phyloP scores from a whole-genome alignment of 2,888 invertebrate species.

The Drosophila subsilvestris region DNA sequence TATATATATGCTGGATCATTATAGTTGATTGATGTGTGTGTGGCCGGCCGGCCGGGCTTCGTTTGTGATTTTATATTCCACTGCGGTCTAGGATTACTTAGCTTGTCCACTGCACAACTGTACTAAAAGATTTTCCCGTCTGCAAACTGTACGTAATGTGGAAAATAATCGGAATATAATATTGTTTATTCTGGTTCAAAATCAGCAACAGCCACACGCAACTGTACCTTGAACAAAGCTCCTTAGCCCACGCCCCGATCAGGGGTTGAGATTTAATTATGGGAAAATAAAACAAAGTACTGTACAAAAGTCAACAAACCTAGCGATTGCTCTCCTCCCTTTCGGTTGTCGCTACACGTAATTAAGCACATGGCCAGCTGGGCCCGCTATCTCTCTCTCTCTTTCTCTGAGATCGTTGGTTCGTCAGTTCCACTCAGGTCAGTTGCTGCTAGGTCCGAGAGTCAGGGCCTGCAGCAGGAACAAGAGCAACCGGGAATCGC shows the following conservation, averaged over 20 bases:
- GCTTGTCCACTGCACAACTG: slow-evolving; percentile 42
- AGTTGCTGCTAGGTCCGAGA: slow-evolving; percentile 37
- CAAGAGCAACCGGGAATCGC: slow-evolving; percentile 40
- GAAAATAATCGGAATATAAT: not conserved
- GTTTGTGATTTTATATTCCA: not conserved
- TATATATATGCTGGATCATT: slow-evolving; percentile 68
- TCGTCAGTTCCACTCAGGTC: slow-evolving; percentile 39
- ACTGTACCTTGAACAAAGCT: slow-evolving; percentile 48
- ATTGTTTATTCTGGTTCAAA: not conserved
- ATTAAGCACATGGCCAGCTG: slow-evolving; percentile 72
- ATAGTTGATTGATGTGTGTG: slow-evolving; percentile 70
- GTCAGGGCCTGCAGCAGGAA: slow-evolving; percentile 12
- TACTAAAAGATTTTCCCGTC: slow-evolving; percentile 53
- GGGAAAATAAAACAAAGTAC: slow-evolving; percentile 67
- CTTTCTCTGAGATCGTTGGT: not conserved
- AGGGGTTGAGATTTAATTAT: slow-evolving; percentile 79
- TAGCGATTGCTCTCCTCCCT: slow-evolving; percentile 28
- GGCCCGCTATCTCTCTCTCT: slow-evolving; percentile 49
- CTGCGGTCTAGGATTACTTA: slow-evolving; percentile 25
- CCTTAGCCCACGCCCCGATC: slow-evolving; percentile 16
- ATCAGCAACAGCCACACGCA: slow-evolving; percentile 27
- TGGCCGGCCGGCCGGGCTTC: slow-evolving; percentile 30
- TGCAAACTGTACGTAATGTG: not conserved
- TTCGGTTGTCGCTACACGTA: slow-evolving; percentile 76
- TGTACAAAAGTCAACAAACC: slow-evolving; percentile 65